Evolutionary conservation across 2,797 vertebrate species (phyloP).

Genomic region (Coregonus ussuriensis): DNA sequence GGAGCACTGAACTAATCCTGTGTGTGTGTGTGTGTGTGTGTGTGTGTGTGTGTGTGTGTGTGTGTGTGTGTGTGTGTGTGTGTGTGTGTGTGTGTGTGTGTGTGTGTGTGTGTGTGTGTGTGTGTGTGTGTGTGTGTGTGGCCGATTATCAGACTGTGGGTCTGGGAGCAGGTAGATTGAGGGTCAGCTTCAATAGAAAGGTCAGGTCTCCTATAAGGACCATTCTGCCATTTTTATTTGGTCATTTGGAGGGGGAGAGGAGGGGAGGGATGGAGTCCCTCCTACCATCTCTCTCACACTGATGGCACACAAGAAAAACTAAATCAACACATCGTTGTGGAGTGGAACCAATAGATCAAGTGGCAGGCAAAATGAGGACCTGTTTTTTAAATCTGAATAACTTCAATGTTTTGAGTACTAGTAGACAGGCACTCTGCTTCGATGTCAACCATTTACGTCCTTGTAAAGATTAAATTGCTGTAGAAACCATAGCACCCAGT

Average conservation of each 20-base stretch:
- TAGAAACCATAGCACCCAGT: neutral
- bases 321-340: neutral
- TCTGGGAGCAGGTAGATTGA: constrained; percentile 44
- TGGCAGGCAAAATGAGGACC: neutral
- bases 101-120: constrained; percentile 25
- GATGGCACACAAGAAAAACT: neutral
- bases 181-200: constrained; percentile 45
- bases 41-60: too few species aligned
- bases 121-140: constrained; percentile 35
- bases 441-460: neutral
- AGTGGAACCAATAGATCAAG: neutral
- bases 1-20: neutral
- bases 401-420: neutral
- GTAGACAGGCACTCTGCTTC: neutral
- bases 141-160: constrained; percentile 36
- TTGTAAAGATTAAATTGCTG: neutral
- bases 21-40: too few species aligned
- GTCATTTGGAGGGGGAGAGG: constrained; percentile 15
- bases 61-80: too few species aligned
- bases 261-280: too few species aligned
- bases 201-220: constrained; percentile 35
- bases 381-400: neutral
- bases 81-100: too few species aligned
- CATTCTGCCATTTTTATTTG: constrained; percentile 32
- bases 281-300: neutral